Evolutionary conservation across 2,888 invertebrate genomes (phyloP).

Genomic region (Drosophila setosimentum): DNA sequence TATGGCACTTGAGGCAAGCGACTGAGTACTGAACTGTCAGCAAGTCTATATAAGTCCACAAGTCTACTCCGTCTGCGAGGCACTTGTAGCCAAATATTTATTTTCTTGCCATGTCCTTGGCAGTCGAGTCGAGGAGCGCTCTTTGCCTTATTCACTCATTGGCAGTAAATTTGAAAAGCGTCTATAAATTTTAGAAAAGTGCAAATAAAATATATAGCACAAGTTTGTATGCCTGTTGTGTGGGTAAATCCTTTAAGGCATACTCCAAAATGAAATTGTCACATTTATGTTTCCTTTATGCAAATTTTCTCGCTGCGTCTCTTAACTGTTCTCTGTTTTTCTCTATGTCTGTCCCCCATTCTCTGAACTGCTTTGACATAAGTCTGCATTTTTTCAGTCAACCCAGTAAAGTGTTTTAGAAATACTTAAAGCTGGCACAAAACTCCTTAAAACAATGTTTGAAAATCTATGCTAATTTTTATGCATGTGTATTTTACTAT

Average conservation of each 20-base stretch:
- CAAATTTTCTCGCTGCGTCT: conserved; percentile 49
- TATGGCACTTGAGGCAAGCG: conserved; percentile 68
- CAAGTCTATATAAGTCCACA: conserved; percentile 8
- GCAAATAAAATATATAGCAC: conserved; percentile 79
- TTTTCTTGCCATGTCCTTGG: conserved; percentile 53
- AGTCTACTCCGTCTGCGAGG: conserved; percentile 3
- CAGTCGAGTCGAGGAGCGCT: conserved; percentile 14
- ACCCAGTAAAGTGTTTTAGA: conserved; percentile 6
- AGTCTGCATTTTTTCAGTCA: conserved; percentile 39
- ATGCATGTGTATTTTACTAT: background rate
- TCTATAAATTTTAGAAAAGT: conserved; percentile 78
- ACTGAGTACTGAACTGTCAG: conserved; percentile 28
- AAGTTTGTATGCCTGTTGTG: conserved; percentile 54
- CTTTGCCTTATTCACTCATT: conserved; percentile 33
- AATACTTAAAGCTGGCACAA: conserved; percentile 20
- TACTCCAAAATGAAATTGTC: conserved; percentile 70
- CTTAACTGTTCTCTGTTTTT: conserved; percentile 24
- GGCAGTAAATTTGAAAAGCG: conserved; percentile 74
- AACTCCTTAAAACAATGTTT: conserved; percentile 32
- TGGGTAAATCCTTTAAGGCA: conserved; percentile 74
- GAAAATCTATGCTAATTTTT: conserved; percentile 29
- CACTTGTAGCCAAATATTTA: conserved; percentile 75
- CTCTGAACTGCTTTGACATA: conserved; percentile 24
- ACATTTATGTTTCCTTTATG: conserved; percentile 79
- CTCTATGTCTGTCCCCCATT: conserved; percentile 3